Percentiles rank a stretch among this genome's conserved stretches.
Conservation (phyloP, 2,888 invertebrate genomes). For the Yponomeuta malinellus region DNA sequence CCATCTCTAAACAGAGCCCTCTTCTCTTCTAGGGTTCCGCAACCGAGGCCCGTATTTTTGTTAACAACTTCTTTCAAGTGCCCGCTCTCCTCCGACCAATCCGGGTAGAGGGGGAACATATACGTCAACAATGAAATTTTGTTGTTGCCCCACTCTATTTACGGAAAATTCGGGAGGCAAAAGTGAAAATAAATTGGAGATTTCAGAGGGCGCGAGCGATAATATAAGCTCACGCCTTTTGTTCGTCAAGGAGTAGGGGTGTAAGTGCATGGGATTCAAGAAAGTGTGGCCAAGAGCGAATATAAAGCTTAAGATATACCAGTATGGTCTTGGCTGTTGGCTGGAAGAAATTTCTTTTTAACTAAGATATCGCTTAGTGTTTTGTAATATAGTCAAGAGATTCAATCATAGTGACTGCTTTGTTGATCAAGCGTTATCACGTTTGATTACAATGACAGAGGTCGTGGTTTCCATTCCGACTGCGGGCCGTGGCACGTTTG, state of each 20-base stretch:
- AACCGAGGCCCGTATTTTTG: conserved; percentile 68
- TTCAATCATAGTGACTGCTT: too few relatives aligned
- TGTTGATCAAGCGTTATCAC: too few relatives aligned
- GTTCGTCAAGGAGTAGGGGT: neutral
- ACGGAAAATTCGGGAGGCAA: neutral
- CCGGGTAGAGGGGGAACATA: neutral
- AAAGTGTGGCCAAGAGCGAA: conserved; percentile 22
- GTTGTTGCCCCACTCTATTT: neutral
- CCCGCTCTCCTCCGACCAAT: neutral
- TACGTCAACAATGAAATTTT: conserved; percentile 3
- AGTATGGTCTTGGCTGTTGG: too few relatives aligned
- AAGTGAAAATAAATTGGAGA: conserved; percentile 1
- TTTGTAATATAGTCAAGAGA: too few relatives aligned
- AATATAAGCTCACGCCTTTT: conserved; percentile 1
- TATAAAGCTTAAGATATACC: neutral
- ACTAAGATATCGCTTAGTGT: too few relatives aligned
- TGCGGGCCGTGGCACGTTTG: too few relatives aligned
- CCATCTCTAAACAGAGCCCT: neutral
- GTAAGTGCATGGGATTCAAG: neutral
- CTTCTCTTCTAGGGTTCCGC: conserved; percentile 57
- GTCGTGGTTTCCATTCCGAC: too few relatives aligned
- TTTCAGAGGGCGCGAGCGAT: neutral
- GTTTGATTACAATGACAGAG: too few relatives aligned
- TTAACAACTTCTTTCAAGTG: conserved; percentile 58
- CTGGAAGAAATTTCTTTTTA: too few relatives aligned